phyloP scores from a whole-genome alignment of 2,797 vertebrate species.

The Cyclura pinguis region DNA sequence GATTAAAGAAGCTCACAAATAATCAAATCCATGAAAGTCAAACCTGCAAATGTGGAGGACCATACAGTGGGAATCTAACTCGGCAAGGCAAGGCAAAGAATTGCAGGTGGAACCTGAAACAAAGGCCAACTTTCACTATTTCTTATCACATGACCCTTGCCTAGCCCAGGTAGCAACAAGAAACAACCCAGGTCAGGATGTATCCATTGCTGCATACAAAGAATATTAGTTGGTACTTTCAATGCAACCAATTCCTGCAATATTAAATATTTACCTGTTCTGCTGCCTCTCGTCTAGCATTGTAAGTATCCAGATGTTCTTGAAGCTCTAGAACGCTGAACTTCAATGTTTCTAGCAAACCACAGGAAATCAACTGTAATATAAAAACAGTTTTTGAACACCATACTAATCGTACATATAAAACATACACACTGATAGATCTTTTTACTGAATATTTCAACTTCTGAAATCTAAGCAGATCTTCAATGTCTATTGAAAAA shows the following conservation, averaged over 20 bases:
- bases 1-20: no score
- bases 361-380: conserved; percentile 93
- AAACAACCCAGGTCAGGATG: no score
- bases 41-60: no score
- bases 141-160: no score
- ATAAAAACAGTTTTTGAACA: conserved; percentile 55
- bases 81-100: no score
- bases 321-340: conserved; percentile 98
- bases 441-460: conserved; percentile 16
- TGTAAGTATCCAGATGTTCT: conserved; percentile 98
- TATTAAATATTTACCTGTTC: conserved; percentile 86
- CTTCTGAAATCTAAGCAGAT: neutral
- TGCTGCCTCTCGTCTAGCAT: conserved; percentile 92
- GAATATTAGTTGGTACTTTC: neutral
- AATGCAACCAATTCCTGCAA: neutral
- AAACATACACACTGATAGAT: neutral
- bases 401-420: neutral
- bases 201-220: no score
- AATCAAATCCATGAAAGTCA: no score
- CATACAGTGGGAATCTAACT: no score
- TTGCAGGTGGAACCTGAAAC: no score
- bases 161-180: no score
- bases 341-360: conserved; percentile 94
- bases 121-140: no score
- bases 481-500: neutral